Conservation (phyloP, 2,113 vertebrate genomes). For the Eurystomus gularis region DNA sequence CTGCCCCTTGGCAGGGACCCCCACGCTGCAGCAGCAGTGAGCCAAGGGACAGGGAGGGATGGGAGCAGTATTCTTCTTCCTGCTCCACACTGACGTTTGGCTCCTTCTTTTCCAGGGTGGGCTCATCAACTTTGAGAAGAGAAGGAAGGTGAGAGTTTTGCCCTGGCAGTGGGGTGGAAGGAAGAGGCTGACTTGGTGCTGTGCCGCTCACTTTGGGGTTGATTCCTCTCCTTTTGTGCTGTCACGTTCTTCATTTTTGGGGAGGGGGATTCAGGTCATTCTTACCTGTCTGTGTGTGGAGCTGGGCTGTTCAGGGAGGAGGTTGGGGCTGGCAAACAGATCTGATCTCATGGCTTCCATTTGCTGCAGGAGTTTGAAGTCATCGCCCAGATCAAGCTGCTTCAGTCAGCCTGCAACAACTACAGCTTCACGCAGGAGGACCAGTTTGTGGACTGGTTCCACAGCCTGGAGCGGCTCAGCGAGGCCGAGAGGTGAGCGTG, state of each 20-base stretch:
- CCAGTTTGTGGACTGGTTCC: slow-evolving; percentile 89
- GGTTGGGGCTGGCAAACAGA: background rate
- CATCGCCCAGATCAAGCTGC: slow-evolving; percentile 95
- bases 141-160: slow-evolving; percentile 86
- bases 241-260: background rate
- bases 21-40: background rate
- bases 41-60: rapidly evolving
- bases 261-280: background rate
- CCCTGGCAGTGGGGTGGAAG: background rate
- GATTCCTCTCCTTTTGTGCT: background rate
- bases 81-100: background rate
- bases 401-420: slow-evolving; percentile 95
- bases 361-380: slow-evolving; percentile 91
- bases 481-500: slow-evolving; percentile 88
- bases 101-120: slow-evolving; percentile 78
- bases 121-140: slow-evolving; percentile 97
- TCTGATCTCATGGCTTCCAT: background rate
- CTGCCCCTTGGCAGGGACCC: background rate
- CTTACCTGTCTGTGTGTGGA: rapidly evolving
- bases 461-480: slow-evolving; percentile 82
- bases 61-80: background rate
- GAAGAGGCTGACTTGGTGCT: background rate
- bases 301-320: background rate
- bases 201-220: background rate
- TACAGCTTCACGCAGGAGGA: slow-evolving; percentile 88